Evolutionary conservation across 2,797 vertebrate species (phyloP).

Genomic region (Chloroceryle inda): DNA sequence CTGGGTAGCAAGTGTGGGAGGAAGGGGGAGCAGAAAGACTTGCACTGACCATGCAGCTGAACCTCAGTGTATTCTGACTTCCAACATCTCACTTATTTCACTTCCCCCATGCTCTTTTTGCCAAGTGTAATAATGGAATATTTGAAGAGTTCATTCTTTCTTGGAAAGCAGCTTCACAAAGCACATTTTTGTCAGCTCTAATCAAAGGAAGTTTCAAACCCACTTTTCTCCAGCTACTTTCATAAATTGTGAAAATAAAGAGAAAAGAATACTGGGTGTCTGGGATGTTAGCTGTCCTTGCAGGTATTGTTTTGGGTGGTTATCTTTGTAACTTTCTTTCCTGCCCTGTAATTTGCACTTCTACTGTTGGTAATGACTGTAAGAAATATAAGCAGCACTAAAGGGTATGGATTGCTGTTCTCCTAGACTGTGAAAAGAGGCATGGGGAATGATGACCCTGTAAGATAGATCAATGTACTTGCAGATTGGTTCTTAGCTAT

Average conservation of each 20-base stretch:
- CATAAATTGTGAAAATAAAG: not conserved
- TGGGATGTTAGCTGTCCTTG: not conserved
- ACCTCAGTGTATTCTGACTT: not conserved
- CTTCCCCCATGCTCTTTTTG: rapidly evolving
- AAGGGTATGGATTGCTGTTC: conserved; percentile 33
- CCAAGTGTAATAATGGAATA: not conserved
- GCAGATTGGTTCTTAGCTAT: not conserved
- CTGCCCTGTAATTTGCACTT: not conserved
- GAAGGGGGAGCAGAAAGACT: not conserved
- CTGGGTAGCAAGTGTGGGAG: not conserved
- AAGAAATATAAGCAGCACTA: not conserved
- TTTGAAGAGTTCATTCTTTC: not conserved
- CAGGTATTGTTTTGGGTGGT: not conserved
- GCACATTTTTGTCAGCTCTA: not conserved
- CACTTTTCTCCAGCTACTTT: not conserved
- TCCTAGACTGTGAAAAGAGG: not conserved
- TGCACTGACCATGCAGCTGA: not conserved
- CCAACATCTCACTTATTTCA: not conserved
- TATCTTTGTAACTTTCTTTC: not conserved
- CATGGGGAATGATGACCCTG: not conserved
- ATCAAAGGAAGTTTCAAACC: not conserved
- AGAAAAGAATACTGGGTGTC: not conserved
- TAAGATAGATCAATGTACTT: conserved; percentile 11
- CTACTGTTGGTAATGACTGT: not conserved
- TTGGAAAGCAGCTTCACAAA: not conserved